A percentile compares a stretch with the other conserved stretches of the same genome.
Evolutionary conservation across 1,140 invertebrate species (phyloP).

Genomic region (Cherax destructor): DNA sequence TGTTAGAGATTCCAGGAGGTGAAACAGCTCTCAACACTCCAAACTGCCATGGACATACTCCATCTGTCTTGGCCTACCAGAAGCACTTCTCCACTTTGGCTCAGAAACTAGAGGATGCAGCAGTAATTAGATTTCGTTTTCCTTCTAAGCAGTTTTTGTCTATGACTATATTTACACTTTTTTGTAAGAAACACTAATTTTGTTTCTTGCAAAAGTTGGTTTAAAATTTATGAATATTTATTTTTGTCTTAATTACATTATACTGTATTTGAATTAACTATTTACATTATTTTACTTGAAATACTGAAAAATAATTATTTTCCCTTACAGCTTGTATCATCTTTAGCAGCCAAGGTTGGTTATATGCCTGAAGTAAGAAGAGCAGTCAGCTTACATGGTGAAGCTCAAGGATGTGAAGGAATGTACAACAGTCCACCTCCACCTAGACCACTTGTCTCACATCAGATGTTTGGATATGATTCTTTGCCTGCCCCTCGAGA

Average conservation of each 20-base stretch:
- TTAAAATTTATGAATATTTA: too few species aligned
- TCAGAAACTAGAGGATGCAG: constrained; percentile 47
- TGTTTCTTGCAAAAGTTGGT: too few species aligned
- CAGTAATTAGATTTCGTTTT: neutral
- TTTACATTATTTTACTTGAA: neutral
- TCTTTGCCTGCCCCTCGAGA: constrained; percentile 17
- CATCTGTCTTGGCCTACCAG: constrained; percentile 52
- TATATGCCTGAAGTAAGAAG: neutral
- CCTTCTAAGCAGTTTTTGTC: too few species aligned
- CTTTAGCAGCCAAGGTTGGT: constrained; percentile 31
- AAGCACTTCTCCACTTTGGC: constrained; percentile 38
- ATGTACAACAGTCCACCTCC: constrained; percentile 43
- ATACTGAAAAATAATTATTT: neutral
- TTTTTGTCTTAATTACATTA: too few species aligned
- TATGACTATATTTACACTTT: too few species aligned
- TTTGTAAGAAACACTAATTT: too few species aligned
- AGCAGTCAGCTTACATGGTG: neutral
- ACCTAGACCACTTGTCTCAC: neutral
- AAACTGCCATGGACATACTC: constrained; percentile 60
- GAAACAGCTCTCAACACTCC: constrained; percentile 43
- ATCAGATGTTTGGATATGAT: neutral
- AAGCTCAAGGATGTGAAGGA: neutral
- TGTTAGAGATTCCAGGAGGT: constrained; percentile 51
- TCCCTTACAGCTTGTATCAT: constrained; percentile 36
- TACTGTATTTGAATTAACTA: too few species aligned